Conservation (phyloP, 2,113 vertebrate genomes). For the Gambusia holbrooki region DNA sequence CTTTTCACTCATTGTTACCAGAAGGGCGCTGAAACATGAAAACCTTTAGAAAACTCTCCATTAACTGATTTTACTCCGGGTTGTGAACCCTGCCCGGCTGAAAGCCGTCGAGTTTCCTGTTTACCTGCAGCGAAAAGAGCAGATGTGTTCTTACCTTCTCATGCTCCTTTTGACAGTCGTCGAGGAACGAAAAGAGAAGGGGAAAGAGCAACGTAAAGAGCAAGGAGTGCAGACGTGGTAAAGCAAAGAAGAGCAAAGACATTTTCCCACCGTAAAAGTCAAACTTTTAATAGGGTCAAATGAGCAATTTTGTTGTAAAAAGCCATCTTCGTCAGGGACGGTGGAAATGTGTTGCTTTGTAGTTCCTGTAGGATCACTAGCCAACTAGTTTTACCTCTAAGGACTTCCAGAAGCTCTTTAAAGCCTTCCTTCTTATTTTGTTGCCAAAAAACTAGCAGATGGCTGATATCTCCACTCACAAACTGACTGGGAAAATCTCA, state of each 20-base stretch:
- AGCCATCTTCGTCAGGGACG: constrained; percentile 48
- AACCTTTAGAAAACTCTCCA: neutral
- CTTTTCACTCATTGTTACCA: neutral
- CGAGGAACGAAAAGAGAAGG: neutral
- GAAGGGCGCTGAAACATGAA: neutral
- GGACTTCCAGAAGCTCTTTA: constrained; percentile 51
- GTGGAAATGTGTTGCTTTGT: neutral
- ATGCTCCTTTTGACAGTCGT: neutral
- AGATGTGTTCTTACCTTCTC: neutral
- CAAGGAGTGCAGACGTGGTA: constrained; percentile 22
- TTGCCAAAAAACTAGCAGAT: constrained; percentile 47
- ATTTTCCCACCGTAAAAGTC: constrained; percentile 35
- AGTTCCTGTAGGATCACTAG: constrained; percentile 44
- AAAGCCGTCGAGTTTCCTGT: neutral
- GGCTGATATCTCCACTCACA: constrained; percentile 45
- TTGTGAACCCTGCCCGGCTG: neutral
- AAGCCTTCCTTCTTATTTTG: constrained; percentile 9
- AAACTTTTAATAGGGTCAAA: constrained; percentile 67
- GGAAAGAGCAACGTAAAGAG: constrained; percentile 23
- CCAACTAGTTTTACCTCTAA: constrained; percentile 30
- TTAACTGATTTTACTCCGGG: neutral
- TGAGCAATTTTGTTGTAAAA: constrained; percentile 18
- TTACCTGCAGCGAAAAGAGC: constrained; percentile 7
- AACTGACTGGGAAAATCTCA: constrained; percentile 45
- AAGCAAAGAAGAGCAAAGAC: constrained; percentile 17